Conservation (phyloP, 1,140 invertebrate species). For the Berghia stephanieae region DNA sequence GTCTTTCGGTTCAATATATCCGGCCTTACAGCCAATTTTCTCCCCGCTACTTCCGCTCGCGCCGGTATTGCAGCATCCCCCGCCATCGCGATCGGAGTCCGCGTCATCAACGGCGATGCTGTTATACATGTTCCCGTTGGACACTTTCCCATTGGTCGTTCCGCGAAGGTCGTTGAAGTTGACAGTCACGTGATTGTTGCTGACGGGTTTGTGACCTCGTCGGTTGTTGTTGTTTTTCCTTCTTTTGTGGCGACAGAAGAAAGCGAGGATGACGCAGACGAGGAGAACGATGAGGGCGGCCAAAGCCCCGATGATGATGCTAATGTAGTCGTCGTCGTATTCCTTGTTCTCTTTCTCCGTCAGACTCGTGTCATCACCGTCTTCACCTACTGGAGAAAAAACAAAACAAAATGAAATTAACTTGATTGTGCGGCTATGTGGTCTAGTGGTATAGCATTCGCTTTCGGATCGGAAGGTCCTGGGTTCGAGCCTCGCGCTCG, state of each 20-base stretch:
- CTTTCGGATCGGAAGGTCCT: too few relatives aligned
- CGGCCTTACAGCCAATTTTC: constrained; percentile 53
- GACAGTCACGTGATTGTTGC: constrained; percentile 59
- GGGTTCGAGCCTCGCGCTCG: too few relatives aligned
- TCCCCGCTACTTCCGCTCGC: constrained; percentile 39
- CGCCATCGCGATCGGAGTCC: constrained; percentile 62
- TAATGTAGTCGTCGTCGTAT: constrained; percentile 77
- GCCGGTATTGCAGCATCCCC: constrained; percentile 57
- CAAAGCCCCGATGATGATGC: constrained; percentile 80
- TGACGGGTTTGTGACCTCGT: constrained; percentile 55
- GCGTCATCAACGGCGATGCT: constrained; percentile 70
- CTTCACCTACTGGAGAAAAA: too few relatives aligned
- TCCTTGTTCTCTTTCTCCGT: constrained; percentile 51
- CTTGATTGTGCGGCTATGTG: too few relatives aligned
- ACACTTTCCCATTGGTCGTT: constrained; percentile 62
- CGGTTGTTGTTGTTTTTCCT: constrained; percentile 80
- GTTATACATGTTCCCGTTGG: constrained; percentile 71
- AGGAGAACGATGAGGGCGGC: constrained; percentile 80
- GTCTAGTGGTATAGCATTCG: too few relatives aligned
- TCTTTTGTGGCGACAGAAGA: constrained; percentile 78
- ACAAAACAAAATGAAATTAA: too few relatives aligned
- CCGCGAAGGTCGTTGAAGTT: constrained; percentile 59
- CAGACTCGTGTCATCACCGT: too few relatives aligned
- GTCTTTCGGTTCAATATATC: constrained; percentile 75
- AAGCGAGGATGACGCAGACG: constrained; percentile 79